Base-by-base conservation (phyloP, 2,888 invertebrate genomes). In the Clepsis dumicolana region DNA sequence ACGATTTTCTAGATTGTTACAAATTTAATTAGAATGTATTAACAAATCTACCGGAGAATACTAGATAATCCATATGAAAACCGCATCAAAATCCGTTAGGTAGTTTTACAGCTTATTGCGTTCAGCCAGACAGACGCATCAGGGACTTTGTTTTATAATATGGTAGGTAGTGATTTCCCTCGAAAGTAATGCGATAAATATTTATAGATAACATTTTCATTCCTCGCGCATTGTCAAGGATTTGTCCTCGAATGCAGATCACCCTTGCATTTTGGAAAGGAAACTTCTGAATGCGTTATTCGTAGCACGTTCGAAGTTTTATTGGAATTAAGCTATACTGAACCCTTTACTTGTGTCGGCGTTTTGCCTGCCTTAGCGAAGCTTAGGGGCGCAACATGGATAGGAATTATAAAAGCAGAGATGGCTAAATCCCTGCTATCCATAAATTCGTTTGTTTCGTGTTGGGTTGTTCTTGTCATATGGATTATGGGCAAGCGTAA, bases 311-410 rank as follows among this genome's bases (percentile, higher is more conserved):
- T 82, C 85, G 74, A 77, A 85, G 87, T 90, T 91, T 90, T 89
- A 90, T 90, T 88, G 87, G 91, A 86, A 90, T 91, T 91, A 91
- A 91, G 89, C 85, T 84, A 80, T 83, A 81, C 77, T 72, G 85
- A 90, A 90, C 91, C 92, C 92, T 91, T 92, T 85, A 80, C 79
- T 80, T 80, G 82, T 80, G 83, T 82, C 81, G 82, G 80, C 87
- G 78, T 86, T 88, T 87, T 84, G 81, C 78, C 79, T 77, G 90
- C 80, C 83, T 91, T 87, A 86, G 78, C 68, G 69, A 73, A 88
- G 90, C 89, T 91, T 91, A 90, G 81, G 82, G 86, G 85, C 82
- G 80, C 75, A 77, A 74, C 18, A 18, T 5, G 75, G 72, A 75
- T 72, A 56, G 24, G 57, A 64, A 68, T 68, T 63, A 64, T 68